These are phyloP conservation scores for Brevimyrus niger DNA, from an alignment of 2,113 vertebrate species.

Conservation along the genomic window DNA sequence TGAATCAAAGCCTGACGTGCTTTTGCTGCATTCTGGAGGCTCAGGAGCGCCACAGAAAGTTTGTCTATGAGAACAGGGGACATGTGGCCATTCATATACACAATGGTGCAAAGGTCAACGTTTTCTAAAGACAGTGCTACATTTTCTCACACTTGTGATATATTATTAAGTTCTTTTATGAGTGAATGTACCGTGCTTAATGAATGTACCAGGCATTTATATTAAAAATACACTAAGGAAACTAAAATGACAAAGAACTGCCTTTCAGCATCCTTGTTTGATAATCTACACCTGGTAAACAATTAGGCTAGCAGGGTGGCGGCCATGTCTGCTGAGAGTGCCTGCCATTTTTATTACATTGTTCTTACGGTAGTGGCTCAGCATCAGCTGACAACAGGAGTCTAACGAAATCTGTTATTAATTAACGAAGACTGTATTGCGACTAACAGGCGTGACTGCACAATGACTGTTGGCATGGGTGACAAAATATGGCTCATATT, in stretches of 20 bases:
- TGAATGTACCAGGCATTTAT: neutral
- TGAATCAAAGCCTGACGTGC: neutral
- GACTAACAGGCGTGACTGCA: neutral
- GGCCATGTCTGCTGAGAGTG: neutral
- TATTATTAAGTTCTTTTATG: neutral
- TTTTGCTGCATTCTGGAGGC: neutral
- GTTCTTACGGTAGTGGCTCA: slow-evolving; percentile 10
- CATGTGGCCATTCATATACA: neutral
- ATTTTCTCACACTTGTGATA: neutral
- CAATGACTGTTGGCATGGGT: neutral
- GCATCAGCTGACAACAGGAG: slow-evolving; percentile 1
- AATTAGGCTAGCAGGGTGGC: neutral
- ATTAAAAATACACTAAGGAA: neutral
- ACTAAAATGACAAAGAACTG: neutral
- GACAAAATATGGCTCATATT: neutral
- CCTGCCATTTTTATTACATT: slow-evolving; percentile 10
- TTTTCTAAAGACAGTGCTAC: neutral
- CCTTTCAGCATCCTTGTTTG: neutral
- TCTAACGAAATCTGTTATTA: slow-evolving; percentile 20
- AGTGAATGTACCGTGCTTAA: neutral
- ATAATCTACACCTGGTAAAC: neutral
- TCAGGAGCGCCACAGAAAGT: neutral
- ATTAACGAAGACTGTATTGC: slow-evolving; percentile 19
- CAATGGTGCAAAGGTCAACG: neutral
- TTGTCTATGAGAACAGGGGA: neutral